Percentiles rank a stretch among this genome's conserved stretches.
Evolutionary conservation across 2,888 invertebrate genomes (phyloP).

Genomic region (Mamestra brassicae): DNA sequence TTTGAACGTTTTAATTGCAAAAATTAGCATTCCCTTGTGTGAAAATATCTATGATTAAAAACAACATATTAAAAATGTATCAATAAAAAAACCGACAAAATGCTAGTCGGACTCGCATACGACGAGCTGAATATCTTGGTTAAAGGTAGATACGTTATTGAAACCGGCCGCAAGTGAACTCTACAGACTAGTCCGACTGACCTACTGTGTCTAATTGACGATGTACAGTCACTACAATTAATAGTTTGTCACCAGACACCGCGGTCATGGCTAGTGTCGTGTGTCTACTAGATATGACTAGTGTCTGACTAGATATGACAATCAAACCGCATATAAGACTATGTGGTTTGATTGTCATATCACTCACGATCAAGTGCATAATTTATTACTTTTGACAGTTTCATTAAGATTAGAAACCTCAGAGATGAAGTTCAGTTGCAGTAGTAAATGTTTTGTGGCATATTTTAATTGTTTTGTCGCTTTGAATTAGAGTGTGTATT

Average conservation of each 20-base stretch:
- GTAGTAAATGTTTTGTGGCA: constrained; percentile 6
- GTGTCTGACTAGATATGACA: constrained; percentile 4
- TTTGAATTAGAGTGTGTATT: neutral
- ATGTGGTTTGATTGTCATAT: constrained; percentile 26
- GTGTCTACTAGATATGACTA: too few relatives aligned
- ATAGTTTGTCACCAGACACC: constrained; percentile 20
- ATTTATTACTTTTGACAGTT: constrained; percentile 21
- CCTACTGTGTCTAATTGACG: constrained; percentile 8
- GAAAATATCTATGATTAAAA: too few relatives aligned
- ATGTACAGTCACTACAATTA: constrained; percentile 19
- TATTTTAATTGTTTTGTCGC: constrained; percentile 17
- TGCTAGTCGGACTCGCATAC: too few relatives aligned
- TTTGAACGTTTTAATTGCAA: too few relatives aligned
- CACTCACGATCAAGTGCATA: constrained; percentile 13
- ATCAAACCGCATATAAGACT: neutral
- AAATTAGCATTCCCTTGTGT: too few relatives aligned
- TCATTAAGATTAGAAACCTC: constrained; percentile 16
- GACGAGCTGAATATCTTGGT: too few relatives aligned
- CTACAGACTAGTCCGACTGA: neutral
- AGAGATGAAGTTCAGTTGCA: neutral
- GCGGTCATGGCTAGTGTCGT: constrained; percentile 36
- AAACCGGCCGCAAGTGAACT: too few relatives aligned
- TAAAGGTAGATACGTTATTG: too few relatives aligned
- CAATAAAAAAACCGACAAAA: too few relatives aligned
- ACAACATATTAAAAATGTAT: too few relatives aligned